Evolutionary conservation across 2,888 invertebrate species (phyloP), one percentile per base, ranked within the genome.

Genomic region (Xiphydria camelus): DNA sequence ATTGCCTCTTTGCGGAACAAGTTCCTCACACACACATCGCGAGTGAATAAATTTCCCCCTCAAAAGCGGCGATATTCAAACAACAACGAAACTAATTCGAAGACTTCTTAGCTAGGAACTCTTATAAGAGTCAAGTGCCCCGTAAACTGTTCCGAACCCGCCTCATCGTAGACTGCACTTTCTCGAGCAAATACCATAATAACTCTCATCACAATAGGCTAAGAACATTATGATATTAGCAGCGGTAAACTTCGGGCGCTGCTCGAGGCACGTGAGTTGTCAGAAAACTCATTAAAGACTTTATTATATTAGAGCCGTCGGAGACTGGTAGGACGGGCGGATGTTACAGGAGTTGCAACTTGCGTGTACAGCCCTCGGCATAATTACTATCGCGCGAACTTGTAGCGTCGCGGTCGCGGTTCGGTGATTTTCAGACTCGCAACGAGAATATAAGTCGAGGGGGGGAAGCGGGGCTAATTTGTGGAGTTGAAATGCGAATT

Each of bases 281-380:
- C 47, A 46, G 57, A 50, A 58, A 61, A 57, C 61, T 61, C 59
- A 56, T 61, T 61, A 62, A 55, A 57, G 55, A 55, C 50, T 59
- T 56, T 49, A 58, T 58, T 56, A 58, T 29, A 29, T 29, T 29
- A 29, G 2, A 29, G 14, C 15, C 12, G 29, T 12, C 15, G 9
- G 14, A 29, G 29, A 14, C 9, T 29, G 15, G 12, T 3, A 14
- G 12, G 12, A 4, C 15, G 15, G 29, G 6, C 12, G 5, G 29
- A 14, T 29, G 29, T 29, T 29, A 5, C 29, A 29, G 29, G 15
- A 6, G 29, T 15, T 29, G 14, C 29, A 10, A 29, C 12, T 29
- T 29, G 15, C 29, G 12, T 14, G 29, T 29, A 29, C 29, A 10
- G 9, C 12, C 29, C 14, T 29, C 15, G 15, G 6, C 12, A 12